Base-by-base conservation (phyloP, 1,140 invertebrate genomes). In the Hesperophylax magnus region DNA sequence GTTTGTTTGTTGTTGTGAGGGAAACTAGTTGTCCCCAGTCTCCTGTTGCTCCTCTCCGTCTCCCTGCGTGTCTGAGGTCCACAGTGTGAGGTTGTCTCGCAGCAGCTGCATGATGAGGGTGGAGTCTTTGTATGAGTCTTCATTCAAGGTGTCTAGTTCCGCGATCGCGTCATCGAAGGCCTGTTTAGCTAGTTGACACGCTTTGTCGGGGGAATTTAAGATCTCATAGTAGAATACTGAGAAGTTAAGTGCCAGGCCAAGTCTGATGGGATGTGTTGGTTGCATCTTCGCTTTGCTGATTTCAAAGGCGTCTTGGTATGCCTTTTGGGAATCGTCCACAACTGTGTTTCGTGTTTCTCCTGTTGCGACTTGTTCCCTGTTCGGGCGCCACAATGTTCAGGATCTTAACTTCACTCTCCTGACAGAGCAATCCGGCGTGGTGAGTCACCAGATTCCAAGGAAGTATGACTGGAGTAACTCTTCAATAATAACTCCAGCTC, bases 221-320 rank as follows among this genome's bases (percentile, higher is more conserved):
- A 99, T 99, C 93, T 99, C 98, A 90, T 99, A 99, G 92, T 98
- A 98, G 92, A 99, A 99, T 69, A 95, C 96, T 85, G 97, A 98
- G 92, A 97, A 98, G 91, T 98, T 98, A 85, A 97, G 93, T 82
- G 96, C 96, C 89, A 98, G 92, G 85, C 97, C 97, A 90, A 97
- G 93, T 86, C 95, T 94, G 89, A 97, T 97, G 86, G 95, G 98
- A 93, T 99, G 98, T 89, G 98, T 99, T 85, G 98, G 97, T 85
- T 97, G 96, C 91, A 99, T 93, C 91, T 99, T 97, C 85, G 96
- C 96, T 94, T 97, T 98, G 86, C 98, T 97, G 87, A 98, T 97
- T 89, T 99, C 97, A 89, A 96, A 98, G 86, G 98, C 98, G 85
- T 96, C 95, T 93, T 99, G 98, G 93, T 99, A 99, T 77, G 98